These are phyloP conservation scores for Cichladusa arquata DNA, from an alignment of 2,113 vertebrate genomes.

Conservation along the genomic window DNA sequence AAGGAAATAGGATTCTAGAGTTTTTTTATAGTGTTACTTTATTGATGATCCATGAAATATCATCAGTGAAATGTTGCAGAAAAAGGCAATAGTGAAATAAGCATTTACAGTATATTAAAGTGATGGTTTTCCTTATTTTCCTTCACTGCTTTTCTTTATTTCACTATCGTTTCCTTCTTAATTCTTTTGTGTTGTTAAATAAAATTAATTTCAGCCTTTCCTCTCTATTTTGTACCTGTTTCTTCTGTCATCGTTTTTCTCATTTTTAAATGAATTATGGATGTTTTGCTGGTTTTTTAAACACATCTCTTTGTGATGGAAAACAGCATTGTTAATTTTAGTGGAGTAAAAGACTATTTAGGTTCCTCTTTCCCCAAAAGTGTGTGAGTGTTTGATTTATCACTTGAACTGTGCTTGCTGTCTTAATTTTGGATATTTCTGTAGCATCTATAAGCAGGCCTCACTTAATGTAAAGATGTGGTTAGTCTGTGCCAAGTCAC, in stretches of 20 bases:
- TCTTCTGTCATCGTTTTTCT: not conserved
- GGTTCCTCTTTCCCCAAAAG: not conserved
- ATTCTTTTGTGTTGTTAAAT: conserved; percentile 42
- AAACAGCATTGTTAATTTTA: not conserved
- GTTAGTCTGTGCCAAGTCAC: not conserved
- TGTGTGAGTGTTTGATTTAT: not conserved
- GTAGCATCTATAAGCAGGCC: not conserved
- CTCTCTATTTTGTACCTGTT: conserved; percentile 7
- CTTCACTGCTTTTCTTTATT: conserved; percentile 25
- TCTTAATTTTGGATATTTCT: not conserved
- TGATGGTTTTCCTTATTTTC: conserved; percentile 19
- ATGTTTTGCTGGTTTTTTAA: not conserved
- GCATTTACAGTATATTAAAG: not conserved
- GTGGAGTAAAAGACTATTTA: not conserved
- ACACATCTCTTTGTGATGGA: not conserved
- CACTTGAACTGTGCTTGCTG: not conserved
- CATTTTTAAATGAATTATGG: not conserved
- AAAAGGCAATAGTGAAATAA: conserved; percentile 12
- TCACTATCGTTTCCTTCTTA: conserved; percentile 7
- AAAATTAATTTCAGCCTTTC: conserved; percentile 51
- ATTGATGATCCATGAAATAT: not conserved
- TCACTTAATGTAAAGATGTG: not conserved
- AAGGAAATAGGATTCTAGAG: not conserved
- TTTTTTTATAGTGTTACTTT: not conserved
- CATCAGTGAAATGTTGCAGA: not conserved